phyloP scores from a whole-genome alignment of 2,888 invertebrate species.

The Melipona bicolor region DNA sequence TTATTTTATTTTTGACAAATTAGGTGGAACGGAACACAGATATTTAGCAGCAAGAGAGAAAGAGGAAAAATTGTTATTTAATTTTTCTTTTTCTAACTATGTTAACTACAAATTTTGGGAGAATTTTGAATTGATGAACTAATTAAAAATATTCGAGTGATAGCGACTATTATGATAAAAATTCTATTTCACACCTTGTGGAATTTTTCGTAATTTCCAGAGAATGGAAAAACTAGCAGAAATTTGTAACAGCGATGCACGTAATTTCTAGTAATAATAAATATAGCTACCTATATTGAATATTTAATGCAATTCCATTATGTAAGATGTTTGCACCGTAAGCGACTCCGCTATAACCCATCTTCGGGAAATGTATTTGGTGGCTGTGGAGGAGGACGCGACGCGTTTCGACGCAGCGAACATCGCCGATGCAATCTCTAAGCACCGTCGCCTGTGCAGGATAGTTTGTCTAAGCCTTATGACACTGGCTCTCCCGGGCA shows the following conservation, averaged over 20 bases:
- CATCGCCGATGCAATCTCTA: neutral
- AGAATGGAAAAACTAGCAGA: no score
- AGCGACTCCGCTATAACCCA: neutral
- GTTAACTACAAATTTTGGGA: no score
- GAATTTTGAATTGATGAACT: no score
- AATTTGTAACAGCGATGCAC: no score
- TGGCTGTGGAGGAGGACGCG: neutral
- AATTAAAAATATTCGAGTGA: neutral
- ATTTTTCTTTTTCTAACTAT: no score
- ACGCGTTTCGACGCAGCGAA: neutral
- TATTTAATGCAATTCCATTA: neutral
- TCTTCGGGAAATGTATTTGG: neutral
- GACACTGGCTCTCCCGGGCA: neutral
- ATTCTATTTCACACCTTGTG: neutral
- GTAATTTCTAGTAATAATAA: no score
- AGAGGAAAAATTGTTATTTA: no score
- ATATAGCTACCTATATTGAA: neutral
- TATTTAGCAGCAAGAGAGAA: no score
- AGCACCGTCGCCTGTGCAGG: neutral
- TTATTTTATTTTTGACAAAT: neutral
- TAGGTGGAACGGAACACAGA: no score
- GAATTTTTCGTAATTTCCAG: neutral
- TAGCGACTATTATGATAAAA: neutral
- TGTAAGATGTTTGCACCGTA: neutral
- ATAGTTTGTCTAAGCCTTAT: neutral